A percentile compares a stretch with the other conserved stretches of the same genome.
Conservation (phyloP, 1,140 invertebrate genomes). For the Apolygus lucorum region DNA sequence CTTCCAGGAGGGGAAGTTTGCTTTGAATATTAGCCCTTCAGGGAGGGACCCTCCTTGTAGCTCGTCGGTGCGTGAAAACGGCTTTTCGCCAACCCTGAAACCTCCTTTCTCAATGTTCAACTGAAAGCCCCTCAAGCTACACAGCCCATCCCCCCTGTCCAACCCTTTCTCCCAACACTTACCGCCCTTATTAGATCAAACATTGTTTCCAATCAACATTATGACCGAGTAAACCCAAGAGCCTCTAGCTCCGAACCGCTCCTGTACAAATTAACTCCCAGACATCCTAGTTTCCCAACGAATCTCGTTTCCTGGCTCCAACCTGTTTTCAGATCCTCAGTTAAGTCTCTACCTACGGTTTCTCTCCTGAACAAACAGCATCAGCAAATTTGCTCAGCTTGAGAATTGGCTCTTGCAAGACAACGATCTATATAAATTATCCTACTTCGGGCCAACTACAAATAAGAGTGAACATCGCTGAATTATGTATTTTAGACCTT, state of each 20-base stretch:
- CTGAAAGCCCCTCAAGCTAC: not conserved
- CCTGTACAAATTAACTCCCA: not conserved
- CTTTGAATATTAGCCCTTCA: not conserved
- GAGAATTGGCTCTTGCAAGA: not conserved
- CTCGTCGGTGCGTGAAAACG: not conserved
- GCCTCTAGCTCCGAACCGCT: not conserved
- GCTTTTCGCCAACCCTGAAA: not conserved
- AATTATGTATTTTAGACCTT: too few species aligned
- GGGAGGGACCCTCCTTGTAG: not conserved
- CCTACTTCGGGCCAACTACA: too few species aligned
- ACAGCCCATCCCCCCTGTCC: not conserved
- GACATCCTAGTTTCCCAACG: too few species aligned
- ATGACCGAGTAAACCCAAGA: not conserved
- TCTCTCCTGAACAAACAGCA: not conserved
- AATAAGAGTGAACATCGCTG: too few species aligned
- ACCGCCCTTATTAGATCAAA: not conserved
- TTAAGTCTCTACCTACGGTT: not conserved
- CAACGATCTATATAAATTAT: not conserved
- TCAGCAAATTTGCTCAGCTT: not conserved
- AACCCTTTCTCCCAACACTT: not conserved
- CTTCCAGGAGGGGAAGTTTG: not conserved
- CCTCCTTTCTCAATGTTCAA: not conserved
- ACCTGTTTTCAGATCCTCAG: not conserved
- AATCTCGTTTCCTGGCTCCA: not conserved
- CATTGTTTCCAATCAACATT: not conserved